phyloP scores from a whole-genome alignment of 2,113 vertebrate genomes.

The Monopterus albus region DNA sequence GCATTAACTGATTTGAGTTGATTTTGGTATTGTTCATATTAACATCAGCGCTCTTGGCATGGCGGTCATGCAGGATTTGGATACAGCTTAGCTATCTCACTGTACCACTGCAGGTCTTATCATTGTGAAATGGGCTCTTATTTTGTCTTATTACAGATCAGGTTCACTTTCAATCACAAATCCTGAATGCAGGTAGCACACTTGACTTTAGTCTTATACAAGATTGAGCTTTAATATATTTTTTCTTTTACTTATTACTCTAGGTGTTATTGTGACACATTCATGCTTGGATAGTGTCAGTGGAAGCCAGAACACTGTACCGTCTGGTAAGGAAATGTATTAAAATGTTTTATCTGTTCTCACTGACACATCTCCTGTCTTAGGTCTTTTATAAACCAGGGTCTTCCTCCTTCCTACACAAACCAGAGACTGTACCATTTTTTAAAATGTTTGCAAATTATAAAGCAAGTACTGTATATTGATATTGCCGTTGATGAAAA shows the following conservation, averaged over 20 bases:
- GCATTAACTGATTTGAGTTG: slow-evolving; percentile 21
- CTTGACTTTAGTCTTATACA: slow-evolving; percentile 57
- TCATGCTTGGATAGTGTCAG: slow-evolving; percentile 29
- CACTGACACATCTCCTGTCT: slow-evolving; percentile 50
- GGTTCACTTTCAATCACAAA: slow-evolving; percentile 35
- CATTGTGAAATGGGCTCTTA: slow-evolving; percentile 47
- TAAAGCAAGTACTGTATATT: slow-evolving; percentile 80
- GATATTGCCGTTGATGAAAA: slow-evolving; percentile 78
- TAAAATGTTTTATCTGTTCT: slow-evolving; percentile 30
- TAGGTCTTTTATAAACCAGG: slow-evolving; percentile 72
- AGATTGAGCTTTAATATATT: slow-evolving; percentile 26
- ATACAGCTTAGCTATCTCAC: slow-evolving; percentile 27
- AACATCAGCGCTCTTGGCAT: slow-evolving; percentile 50
- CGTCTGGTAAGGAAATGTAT: slow-evolving; percentile 26
- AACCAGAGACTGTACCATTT: slow-evolving; percentile 92
- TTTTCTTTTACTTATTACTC: not conserved
- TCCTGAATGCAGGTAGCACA: slow-evolving; percentile 5
- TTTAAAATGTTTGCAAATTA: slow-evolving; percentile 83
- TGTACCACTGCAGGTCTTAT: slow-evolving; percentile 41
- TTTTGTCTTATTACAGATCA: slow-evolving; percentile 42
- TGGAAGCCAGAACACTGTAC: slow-evolving; percentile 31
- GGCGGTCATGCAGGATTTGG: slow-evolving; percentile 17
- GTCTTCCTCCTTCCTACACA: slow-evolving; percentile 93
- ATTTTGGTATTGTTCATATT: slow-evolving; percentile 39
- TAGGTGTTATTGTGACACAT: slow-evolving; percentile 26